Percentiles rank a stretch among this genome's conserved stretches.
phyloP scores from a whole-genome alignment of 2,888 invertebrate species.

The Lepidochitona cinerea region DNA sequence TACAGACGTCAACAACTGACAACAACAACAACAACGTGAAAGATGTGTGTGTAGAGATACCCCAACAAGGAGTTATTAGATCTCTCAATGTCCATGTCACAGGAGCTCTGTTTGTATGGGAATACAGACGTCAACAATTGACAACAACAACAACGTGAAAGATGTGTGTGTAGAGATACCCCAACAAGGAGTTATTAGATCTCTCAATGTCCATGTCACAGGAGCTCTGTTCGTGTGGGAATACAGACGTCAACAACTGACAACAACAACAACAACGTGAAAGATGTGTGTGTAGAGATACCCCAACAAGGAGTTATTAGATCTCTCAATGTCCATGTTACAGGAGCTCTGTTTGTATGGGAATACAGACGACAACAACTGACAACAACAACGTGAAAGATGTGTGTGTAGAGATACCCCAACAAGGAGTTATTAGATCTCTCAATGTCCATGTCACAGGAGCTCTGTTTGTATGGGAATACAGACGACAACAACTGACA shows the following conservation, averaged over 20 bases:
- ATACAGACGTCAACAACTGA: conserved; percentile 81
- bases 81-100: conserved; percentile 94
- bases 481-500: conserved; percentile 78
- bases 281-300: conserved; percentile 95
- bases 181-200: conserved; percentile 89
- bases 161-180: conserved; percentile 96
- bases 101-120: conserved; percentile 93
- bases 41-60: conserved; percentile 96
- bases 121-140: conserved; percentile 83
- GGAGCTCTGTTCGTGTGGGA: conserved; percentile 95
- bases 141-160: too few species aligned
- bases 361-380: conserved; percentile 85
- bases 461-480: conserved; percentile 94
- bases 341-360: conserved; percentile 93
- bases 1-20: conserved; percentile 80
- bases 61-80: conserved; percentile 89
- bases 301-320: conserved; percentile 92
- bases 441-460: conserved; percentile 94
- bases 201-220: conserved; percentile 92
- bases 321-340: conserved; percentile 92
- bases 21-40: too few species aligned
- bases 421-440: conserved; percentile 89
- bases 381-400: neutral
- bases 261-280: too few species aligned
- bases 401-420: conserved; percentile 90